A percentile compares a stretch with the other conserved stretches of the same genome.
These are phyloP conservation scores for Trachelus iudaicus DNA, from an alignment of 2,888 invertebrate genomes.

Conservation along the genomic window DNA sequence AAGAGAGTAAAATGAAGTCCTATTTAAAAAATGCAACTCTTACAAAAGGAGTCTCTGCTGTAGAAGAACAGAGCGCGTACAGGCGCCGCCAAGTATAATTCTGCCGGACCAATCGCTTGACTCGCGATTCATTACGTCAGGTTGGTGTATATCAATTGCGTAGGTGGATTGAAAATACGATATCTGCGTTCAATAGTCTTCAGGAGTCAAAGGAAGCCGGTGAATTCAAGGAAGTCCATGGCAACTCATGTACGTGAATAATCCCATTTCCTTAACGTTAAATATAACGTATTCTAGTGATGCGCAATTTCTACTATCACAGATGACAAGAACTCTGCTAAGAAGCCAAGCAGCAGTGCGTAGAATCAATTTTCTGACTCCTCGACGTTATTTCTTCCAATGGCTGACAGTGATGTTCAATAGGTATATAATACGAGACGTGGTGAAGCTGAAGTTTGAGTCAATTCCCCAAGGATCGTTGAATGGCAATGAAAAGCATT, in stretches of 20 bases:
- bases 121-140: background rate
- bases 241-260: background rate
- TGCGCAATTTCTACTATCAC: background rate
- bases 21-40: background rate
- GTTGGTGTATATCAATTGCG: background rate
- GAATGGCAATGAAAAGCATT: background rate
- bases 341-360: background rate
- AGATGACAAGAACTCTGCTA: background rate
- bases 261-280: background rate
- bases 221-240: background rate
- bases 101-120: background rate
- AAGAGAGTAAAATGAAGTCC: background rate
- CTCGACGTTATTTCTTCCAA: conserved; percentile 37
- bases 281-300: background rate
- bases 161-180: background rate
- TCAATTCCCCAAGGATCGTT: background rate
- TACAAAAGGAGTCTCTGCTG: background rate
- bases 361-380: background rate
- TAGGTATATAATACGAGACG: conserved; percentile 29
- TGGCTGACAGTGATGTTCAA: conserved; percentile 49
- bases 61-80: background rate
- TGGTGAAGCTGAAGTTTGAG: background rate
- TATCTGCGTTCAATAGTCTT: background rate
- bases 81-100: background rate
- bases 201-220: background rate